Conservation (phyloP, 1,140 invertebrate species). For the Apis cerana region DNA sequence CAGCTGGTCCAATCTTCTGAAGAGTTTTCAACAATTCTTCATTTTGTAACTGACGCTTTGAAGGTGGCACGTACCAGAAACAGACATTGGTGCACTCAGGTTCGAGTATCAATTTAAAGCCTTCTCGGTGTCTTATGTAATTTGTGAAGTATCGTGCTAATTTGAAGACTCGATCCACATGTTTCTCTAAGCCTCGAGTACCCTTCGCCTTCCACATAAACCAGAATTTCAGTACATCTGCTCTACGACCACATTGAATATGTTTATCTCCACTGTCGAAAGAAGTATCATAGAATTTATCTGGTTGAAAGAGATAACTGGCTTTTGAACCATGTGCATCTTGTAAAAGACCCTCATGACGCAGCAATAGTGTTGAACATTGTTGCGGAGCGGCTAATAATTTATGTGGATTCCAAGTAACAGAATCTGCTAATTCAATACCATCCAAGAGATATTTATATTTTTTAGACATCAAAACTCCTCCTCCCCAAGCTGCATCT, state of each 20-base stretch:
- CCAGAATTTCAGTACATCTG: conserved; percentile 98
- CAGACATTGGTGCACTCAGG: conserved; percentile 97
- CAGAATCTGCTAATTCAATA: conserved; percentile 91
- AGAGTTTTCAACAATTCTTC: conserved; percentile 86
- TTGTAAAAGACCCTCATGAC: conserved; percentile 83
- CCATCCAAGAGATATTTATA: conserved; percentile 90
- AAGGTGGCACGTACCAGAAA: conserved; percentile 96
- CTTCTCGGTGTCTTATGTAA: conserved; percentile 85
- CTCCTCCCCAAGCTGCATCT: conserved; percentile 97
- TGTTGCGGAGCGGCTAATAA: conserved; percentile 94
- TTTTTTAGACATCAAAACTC: conserved; percentile 91
- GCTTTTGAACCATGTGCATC: conserved; percentile 86
- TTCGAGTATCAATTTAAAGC: conserved; percentile 88
- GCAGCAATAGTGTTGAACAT: conserved; percentile 92
- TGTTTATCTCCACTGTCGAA: conserved; percentile 97
- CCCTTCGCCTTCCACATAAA: conserved; percentile 99
- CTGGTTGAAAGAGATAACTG: conserved; percentile 96
- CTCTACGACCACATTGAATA: conserved; percentile 95
- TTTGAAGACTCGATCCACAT: conserved; percentile 90
- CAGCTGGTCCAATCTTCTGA: conserved; percentile 91
- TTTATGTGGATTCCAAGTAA: conserved; percentile 98
- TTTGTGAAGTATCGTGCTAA: conserved; percentile 87
- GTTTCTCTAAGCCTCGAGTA: conserved; percentile 88
- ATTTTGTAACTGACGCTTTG: conserved; percentile 82
- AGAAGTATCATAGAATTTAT: conserved; percentile 96